These are phyloP conservation scores for Glyphotaelius pellucidus DNA, from an alignment of 2,888 invertebrate species.

Conservation along the genomic window DNA sequence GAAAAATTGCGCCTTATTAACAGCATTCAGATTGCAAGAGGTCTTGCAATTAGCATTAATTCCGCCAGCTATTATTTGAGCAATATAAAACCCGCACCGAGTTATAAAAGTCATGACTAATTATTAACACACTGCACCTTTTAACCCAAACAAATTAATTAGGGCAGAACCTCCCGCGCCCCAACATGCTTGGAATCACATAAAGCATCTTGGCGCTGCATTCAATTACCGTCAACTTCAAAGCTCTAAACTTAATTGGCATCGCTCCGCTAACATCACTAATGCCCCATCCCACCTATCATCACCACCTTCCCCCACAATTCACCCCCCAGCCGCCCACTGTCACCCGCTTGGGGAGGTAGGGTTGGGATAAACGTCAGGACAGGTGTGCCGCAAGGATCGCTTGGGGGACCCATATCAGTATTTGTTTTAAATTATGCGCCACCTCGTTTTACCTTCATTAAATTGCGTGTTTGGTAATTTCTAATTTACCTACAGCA, in stretches of 20 bases:
- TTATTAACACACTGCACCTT: constrained; percentile 39
- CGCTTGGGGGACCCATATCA: constrained; percentile 47
- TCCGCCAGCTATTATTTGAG: background rate
- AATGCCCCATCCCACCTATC: constrained; percentile 52
- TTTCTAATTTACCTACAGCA: constrained; percentile 20
- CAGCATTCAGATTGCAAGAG: background rate
- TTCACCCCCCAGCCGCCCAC: constrained; percentile 11
- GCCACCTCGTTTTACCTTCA: constrained; percentile 38
- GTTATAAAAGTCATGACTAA: constrained; percentile 21
- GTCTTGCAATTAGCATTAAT: background rate
- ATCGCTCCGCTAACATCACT: constrained; percentile 55
- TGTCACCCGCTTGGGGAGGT: background rate
- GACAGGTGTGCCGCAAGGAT: constrained; percentile 49
- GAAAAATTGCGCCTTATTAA: background rate
- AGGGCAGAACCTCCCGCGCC: constrained; percentile 3
- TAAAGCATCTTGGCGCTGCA: constrained; percentile 52
- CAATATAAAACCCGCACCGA: background rate
- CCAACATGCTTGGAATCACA: constrained; percentile 46
- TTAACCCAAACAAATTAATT: constrained; percentile 48
- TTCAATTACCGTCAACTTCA: constrained; percentile 57
- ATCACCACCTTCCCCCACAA: background rate
- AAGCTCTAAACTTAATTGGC: constrained; percentile 58
- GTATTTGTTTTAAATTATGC: constrained; percentile 54
- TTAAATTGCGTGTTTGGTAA: constrained; percentile 45
- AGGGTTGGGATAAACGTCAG: constrained; percentile 8